phyloP scores from a whole-genome alignment of 2,888 invertebrate genomes.

The Cephus sareptanus region DNA sequence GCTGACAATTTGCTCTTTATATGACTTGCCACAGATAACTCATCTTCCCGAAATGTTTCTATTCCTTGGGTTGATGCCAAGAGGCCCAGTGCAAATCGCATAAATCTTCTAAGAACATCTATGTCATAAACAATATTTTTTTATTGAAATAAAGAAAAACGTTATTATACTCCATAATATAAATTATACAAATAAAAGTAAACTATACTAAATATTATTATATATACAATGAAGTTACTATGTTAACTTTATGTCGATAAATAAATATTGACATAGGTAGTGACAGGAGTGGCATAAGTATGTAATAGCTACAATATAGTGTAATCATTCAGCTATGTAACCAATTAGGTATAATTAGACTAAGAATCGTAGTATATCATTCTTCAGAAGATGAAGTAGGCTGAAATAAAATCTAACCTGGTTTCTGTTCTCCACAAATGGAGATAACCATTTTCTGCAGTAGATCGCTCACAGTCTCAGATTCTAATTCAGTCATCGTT shows the following conservation, averaged over 20 bases:
- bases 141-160: conserved; percentile 14
- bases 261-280: background rate
- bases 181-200: background rate
- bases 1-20: conserved; percentile 56
- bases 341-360: background rate
- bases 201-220: background rate
- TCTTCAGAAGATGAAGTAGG: background rate
- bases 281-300: background rate
- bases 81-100: conserved; percentile 55
- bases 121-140: background rate
- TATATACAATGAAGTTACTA: background rate
- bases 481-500: conserved; percentile 51
- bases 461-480: conserved; percentile 58
- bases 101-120: conserved; percentile 50
- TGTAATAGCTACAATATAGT: background rate
- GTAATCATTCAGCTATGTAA: background rate
- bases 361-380: background rate
- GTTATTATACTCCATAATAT: background rate
- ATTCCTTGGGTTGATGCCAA: conserved; percentile 56
- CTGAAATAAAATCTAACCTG: conserved; percentile 44
- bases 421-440: conserved; percentile 59
- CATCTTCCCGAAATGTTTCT: conserved; percentile 56
- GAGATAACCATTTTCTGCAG: conserved; percentile 59
- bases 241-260: background rate
- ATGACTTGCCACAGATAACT: conserved; percentile 49